A percentile compares a stretch with the other conserved stretches of the same genome.
Conservation (phyloP, 2,113 vertebrate species). For the Hylia prasina region DNA sequence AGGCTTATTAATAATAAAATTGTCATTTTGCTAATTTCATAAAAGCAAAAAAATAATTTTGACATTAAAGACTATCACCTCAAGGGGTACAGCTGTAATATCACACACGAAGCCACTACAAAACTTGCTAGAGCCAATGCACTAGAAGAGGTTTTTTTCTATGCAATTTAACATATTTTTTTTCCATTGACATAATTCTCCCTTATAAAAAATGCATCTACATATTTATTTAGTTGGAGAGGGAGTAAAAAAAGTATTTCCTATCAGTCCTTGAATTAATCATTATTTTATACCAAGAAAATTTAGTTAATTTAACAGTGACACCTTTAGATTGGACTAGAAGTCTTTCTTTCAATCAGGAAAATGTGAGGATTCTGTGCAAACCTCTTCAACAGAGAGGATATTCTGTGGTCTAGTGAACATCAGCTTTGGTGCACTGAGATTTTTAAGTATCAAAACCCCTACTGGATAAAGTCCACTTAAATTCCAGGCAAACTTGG, state of each 20-base stretch:
- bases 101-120: not conserved
- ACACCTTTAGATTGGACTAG: not conserved
- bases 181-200: not conserved
- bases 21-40: not conserved
- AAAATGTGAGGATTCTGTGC: not conserved
- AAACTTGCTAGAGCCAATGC: not conserved
- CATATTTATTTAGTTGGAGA: not conserved
- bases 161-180: not conserved
- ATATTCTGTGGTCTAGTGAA: not conserved
- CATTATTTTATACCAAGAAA: not conserved
- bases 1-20: not conserved
- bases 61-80: not conserved
- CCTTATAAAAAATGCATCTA: not conserved
- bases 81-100: not conserved
- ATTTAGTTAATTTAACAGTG: not conserved
- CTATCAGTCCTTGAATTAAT: not conserved
- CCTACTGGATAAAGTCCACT: not conserved
- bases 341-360: not conserved
- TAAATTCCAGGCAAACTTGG: not conserved
- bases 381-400: not conserved
- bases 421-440: not conserved
- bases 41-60: not conserved
- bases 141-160: not conserved
- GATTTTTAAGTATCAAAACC: not conserved
- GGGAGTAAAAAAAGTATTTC: fast-evolving